Conservation (phyloP, 1,140 invertebrate species). For the Trichogramma pretiosum region DNA sequence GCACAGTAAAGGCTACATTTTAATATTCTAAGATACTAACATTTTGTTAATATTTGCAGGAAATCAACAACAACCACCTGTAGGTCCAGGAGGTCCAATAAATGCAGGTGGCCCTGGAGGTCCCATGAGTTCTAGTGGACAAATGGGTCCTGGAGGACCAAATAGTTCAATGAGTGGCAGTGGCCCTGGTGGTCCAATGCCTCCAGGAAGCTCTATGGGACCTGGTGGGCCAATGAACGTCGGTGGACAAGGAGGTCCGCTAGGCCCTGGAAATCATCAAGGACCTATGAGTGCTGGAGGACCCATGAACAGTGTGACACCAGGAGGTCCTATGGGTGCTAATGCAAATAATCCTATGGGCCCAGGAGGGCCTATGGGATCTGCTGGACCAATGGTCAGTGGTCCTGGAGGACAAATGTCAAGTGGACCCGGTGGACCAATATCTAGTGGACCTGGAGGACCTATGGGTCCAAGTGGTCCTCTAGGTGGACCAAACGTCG, state of each 20-base stretch:
- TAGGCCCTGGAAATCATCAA: slow-evolving; percentile 20
- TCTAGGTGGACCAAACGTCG: neutral
- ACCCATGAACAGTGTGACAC: slow-evolving; percentile 22
- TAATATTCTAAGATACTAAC: no score
- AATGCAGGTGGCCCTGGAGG: neutral
- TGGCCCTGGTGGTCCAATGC: no score
- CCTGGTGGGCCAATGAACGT: no score
- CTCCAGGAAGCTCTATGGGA: no score
- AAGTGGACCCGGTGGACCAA: slow-evolving; percentile 20
- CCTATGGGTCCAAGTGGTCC: slow-evolving; percentile 14
- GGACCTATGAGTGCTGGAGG: slow-evolving; percentile 20
- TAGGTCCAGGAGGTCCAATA: no score
- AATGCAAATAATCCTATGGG: slow-evolving; percentile 24
- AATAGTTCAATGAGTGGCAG: no score
- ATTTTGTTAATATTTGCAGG: no score
- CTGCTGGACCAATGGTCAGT: slow-evolving; percentile 16
- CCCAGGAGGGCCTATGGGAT: slow-evolving; percentile 11
- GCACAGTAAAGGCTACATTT: no score
- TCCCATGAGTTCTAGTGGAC: neutral
- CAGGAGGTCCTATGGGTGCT: slow-evolving; percentile 33
- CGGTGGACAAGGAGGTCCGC: no score
- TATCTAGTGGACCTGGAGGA: slow-evolving; percentile 13
- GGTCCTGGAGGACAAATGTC: slow-evolving; percentile 22
- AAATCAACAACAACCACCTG: no score
- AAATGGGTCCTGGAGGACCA: slow-evolving; percentile 11